phyloP scores from a whole-genome alignment of 2,797 vertebrate species.

The Pseudotriccus pelzelni region DNA sequence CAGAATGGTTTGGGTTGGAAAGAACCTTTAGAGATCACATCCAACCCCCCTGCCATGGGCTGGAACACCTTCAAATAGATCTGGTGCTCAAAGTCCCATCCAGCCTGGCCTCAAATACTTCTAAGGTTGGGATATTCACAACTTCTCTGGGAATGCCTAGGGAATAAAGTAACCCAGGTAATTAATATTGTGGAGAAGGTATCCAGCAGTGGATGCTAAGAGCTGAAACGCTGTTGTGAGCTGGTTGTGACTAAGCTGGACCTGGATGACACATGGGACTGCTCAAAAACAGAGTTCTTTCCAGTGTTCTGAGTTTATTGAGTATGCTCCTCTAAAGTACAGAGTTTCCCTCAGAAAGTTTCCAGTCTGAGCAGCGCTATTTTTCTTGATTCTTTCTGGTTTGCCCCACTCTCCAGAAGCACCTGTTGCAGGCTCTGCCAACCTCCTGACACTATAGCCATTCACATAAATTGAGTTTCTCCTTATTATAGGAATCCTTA shows the following conservation, averaged over 20 bases:
- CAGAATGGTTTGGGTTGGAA: background rate
- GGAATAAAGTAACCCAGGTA: background rate
- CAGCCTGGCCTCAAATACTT: background rate
- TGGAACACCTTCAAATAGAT: background rate
- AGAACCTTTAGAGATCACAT: background rate
- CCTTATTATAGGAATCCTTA: too few species aligned
- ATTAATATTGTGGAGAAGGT: background rate
- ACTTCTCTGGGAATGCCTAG: background rate
- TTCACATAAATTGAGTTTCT: background rate
- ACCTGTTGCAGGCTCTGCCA: background rate
- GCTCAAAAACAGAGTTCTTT: background rate
- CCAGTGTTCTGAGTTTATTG: background rate
- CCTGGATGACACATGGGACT: background rate
- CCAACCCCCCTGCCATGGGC: background rate
- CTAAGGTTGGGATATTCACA: background rate
- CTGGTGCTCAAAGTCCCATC: background rate
- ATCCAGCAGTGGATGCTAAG: background rate
- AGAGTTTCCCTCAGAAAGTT: background rate
- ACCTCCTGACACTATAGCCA: background rate
- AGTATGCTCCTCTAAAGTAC: background rate
- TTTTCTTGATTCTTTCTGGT: background rate
- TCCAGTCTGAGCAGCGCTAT: background rate
- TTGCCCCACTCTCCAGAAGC: background rate
- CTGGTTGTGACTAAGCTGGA: background rate
- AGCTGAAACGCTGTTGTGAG: background rate